phyloP scores from a whole-genome alignment of 2,888 invertebrate species.

The Melanotus villosus region DNA sequence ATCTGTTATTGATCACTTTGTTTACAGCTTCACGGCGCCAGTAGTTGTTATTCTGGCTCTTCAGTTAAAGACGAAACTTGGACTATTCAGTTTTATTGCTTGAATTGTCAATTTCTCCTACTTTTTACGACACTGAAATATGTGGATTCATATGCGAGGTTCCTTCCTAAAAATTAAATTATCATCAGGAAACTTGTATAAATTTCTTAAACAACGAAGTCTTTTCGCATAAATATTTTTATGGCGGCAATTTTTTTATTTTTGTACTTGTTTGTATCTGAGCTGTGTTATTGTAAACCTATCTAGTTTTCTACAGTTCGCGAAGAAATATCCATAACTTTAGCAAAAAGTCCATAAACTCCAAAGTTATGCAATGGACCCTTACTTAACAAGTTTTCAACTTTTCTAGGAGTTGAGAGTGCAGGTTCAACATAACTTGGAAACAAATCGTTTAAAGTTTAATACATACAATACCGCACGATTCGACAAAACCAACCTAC shows the following conservation, averaged over 20 bases:
- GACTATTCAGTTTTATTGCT: constrained; percentile 41
- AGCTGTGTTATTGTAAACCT: constrained; percentile 20
- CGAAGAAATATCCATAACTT: constrained; percentile 36
- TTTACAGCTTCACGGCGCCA: constrained; percentile 60
- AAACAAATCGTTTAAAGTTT: constrained; percentile 57
- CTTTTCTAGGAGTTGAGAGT: constrained; percentile 54
- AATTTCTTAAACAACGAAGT: neutral
- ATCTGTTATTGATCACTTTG: constrained; percentile 62
- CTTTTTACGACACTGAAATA: constrained; percentile 37
- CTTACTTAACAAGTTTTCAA: constrained; percentile 52
- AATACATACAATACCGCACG: constrained; percentile 20
- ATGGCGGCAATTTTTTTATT: neutral
- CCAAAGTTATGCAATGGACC: constrained; percentile 32
- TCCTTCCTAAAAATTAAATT: neutral
- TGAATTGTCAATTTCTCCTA: constrained; percentile 37
- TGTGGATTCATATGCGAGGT: constrained; percentile 10
- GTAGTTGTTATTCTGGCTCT: constrained; percentile 50
- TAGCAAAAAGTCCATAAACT: constrained; percentile 28
- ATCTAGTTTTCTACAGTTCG: constrained; percentile 15
- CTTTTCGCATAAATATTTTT: neutral
- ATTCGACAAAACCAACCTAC: neutral
- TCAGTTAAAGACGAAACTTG: constrained; percentile 43
- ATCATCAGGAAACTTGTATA: neutral
- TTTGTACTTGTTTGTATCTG: constrained; percentile 3
- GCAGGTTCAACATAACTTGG: constrained; percentile 54